Percentiles rank a stretch among this genome's conserved stretches.
Conservation (phyloP, 1,140 invertebrate genomes). For the Homarus americanus region DNA sequence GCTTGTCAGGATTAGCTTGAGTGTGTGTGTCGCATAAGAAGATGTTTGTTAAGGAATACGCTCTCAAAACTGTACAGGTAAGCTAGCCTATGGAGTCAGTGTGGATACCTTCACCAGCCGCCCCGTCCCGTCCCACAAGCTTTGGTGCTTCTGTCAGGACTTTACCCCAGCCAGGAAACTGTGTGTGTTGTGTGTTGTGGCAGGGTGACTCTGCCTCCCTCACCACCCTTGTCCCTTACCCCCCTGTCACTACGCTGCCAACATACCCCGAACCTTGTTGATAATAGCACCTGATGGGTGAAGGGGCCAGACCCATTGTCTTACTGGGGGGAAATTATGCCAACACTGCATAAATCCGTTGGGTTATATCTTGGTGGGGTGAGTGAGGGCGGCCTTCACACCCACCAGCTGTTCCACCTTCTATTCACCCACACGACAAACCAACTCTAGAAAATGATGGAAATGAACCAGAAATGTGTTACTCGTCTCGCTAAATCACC, state of each 20-base stretch:
- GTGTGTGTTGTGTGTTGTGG: neutral
- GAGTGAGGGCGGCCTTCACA: neutral
- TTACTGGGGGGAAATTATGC: conserved; percentile 28
- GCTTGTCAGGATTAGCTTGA: conserved; percentile 65
- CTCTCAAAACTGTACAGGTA: conserved; percentile 64
- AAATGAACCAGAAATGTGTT: neutral
- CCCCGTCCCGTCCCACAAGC: neutral
- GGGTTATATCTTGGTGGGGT: neutral
- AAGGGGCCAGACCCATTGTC: conserved; percentile 29
- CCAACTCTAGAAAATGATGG: neutral
- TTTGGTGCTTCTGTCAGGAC: neutral
- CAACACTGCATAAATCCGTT: conserved; percentile 1
- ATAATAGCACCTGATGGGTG: conserved; percentile 33
- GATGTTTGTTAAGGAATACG: conserved; percentile 63
- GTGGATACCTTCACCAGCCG: conserved; percentile 18
- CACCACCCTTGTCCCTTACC: neutral
- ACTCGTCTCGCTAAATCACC: neutral
- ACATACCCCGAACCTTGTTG: conserved; percentile 6
- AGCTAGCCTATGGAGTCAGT: conserved; percentile 43
- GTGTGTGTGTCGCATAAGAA: conserved; percentile 65
- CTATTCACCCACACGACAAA: neutral
- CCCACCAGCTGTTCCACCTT: neutral
- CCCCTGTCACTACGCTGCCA: conserved; percentile 22
- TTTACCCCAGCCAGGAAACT: conserved; percentile 41
- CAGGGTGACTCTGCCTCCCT: neutral